phyloP scores from a whole-genome alignment of 2,797 vertebrate genomes.

The Agapornis canus region DNA sequence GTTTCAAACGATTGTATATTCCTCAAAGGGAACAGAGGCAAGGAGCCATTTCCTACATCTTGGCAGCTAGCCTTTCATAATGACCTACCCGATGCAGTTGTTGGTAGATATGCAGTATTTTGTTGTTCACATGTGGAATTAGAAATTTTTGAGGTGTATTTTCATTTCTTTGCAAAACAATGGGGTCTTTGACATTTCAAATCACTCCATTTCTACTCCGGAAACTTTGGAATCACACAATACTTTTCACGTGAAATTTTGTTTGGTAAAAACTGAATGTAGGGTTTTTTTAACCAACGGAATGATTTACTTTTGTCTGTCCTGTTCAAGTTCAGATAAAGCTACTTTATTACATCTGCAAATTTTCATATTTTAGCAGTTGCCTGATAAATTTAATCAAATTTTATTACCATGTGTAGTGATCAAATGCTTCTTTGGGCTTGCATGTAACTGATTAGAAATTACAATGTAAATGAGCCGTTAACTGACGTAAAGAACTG shows the following conservation, averaged over 20 bases:
- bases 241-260: conserved; percentile 85
- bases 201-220: conserved; percentile 83
- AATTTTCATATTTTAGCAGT: conserved; percentile 83
- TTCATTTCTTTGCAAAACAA: conserved; percentile 84
- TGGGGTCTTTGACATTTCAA: conserved; percentile 87
- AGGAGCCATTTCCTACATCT: conserved; percentile 84
- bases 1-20: conserved; percentile 72
- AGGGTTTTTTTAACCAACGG: conserved; percentile 84
- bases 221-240: conserved; percentile 77
- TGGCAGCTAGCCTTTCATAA: conserved; percentile 90
- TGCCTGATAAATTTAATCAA: conserved; percentile 84
- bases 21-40: conserved; percentile 80
- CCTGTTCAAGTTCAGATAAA: conserved; percentile 81
- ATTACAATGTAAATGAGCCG: conserved; percentile 84
- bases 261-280: conserved; percentile 90
- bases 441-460: conserved; percentile 91
- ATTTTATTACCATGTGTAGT: conserved; percentile 89
- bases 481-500: conserved; percentile 84
- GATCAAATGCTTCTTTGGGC: conserved; percentile 86
- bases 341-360: conserved; percentile 84
- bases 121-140: conserved; percentile 89
- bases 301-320: conserved; percentile 83
- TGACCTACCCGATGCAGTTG: conserved; percentile 82
- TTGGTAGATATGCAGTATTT: conserved; percentile 93
- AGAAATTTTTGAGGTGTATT: conserved; percentile 85